Conservation (phyloP, 92 coral and sea anemone genomes). For the Phenganax marumi region DNA sequence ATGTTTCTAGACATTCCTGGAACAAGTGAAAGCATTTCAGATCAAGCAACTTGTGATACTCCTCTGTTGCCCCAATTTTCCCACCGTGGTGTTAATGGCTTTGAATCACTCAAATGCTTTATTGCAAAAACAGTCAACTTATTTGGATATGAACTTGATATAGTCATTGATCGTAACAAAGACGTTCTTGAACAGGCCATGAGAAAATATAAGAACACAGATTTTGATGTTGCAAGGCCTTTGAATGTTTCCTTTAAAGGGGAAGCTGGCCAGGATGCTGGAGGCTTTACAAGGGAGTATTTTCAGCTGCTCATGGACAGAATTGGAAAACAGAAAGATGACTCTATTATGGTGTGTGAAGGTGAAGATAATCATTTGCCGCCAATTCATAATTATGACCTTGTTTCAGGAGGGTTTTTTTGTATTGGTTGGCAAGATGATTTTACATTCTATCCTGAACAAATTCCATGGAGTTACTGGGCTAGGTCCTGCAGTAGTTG, state of each 20-base stretch:
- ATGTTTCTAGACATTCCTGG: too few species aligned
- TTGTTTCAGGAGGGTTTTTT: conserved; percentile 47
- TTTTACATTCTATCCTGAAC: conserved; percentile 48
- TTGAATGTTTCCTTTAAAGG: conserved; percentile 37
- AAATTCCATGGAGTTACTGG: conserved; percentile 45
- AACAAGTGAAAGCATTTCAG: too few species aligned
- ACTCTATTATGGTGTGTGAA: conserved; percentile 44
- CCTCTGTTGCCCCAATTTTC: too few species aligned
- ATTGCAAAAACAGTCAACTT: too few species aligned
- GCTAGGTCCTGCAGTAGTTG: conserved; percentile 40
- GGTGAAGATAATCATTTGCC: conserved; percentile 42
- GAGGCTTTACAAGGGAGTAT: conserved; percentile 39
- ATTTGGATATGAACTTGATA: too few species aligned
- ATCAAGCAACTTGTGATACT: too few species aligned
- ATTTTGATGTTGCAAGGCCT: conserved; percentile 35
- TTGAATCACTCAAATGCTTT: too few species aligned
- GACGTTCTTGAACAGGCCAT: conserved; percentile 44
- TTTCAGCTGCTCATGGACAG: conserved; percentile 49
- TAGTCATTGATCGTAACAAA: conserved; percentile 23
- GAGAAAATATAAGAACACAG: conserved; percentile 45
- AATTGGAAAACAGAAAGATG: conserved; percentile 5
- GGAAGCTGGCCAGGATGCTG: conserved; percentile 55
- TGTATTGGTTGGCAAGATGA: too few species aligned
- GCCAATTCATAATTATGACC: conserved; percentile 52
- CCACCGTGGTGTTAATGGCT: too few species aligned